Percentiles rank a stretch among this genome's conserved stretches.
These are phyloP conservation scores for Eciton burchellii DNA, from an alignment of 1,140 invertebrate species.

Conservation along the genomic window DNA sequence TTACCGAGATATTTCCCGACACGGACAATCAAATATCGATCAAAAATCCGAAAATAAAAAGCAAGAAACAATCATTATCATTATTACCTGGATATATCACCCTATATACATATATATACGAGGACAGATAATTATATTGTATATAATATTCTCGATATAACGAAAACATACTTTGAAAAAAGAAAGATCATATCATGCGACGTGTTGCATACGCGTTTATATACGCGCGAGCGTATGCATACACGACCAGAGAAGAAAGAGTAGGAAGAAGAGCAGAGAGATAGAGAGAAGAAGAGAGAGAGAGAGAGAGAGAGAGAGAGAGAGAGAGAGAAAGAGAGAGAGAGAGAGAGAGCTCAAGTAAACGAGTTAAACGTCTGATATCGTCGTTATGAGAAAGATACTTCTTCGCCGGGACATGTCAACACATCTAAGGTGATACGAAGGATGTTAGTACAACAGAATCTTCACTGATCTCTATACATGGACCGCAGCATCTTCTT, in stretches of 20 bases:
- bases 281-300: neutral
- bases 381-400: conserved; percentile 47
- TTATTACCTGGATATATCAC: conserved; percentile 41
- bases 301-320: conserved; percentile 32
- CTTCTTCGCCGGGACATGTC: conserved; percentile 38
- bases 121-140: conserved; percentile 46
- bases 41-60: neutral
- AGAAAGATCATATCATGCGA: conserved; percentile 81
- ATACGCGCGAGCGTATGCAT: conserved; percentile 39
- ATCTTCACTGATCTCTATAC: conserved; percentile 50
- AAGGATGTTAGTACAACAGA: conserved; percentile 14
- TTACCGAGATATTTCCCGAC: neutral
- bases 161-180: conserved; percentile 65
- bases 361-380: conserved; percentile 27
- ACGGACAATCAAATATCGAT: neutral
- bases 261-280: neutral
- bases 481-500: neutral
- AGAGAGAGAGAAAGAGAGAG: conserved; percentile 9
- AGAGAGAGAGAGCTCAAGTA: conserved; percentile 1
- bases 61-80: neutral
- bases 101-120: conserved; percentile 34
- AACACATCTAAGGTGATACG: conserved; percentile 41
- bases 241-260: conserved; percentile 11
- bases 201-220: conserved; percentile 42
- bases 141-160: conserved; percentile 3